Base-by-base conservation (phyloP, 2,797 vertebrate genomes). In the Molothrus ater region DNA sequence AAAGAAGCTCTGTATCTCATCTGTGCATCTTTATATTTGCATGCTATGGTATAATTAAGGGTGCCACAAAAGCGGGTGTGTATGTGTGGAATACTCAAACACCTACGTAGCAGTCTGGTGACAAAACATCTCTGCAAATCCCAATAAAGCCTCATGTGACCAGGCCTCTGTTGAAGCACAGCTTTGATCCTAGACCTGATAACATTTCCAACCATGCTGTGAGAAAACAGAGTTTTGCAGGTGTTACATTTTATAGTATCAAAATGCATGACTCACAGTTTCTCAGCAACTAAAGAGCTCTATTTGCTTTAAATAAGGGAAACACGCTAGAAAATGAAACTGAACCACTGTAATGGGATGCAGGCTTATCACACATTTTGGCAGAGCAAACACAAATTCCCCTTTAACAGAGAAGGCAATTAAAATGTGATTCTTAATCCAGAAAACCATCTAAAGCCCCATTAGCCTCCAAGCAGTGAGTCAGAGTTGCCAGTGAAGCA, bases 371-470 rank as follows among this genome's bases (percentile, higher is more conserved):
- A 42, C 0, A 1, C 36, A 17, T 73, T 91, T 66, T 90, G 71
- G 68, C 63, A 61, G 48, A 75, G 72, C 48, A 69, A 50, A 84
- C 32, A 10, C 3, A 1, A 93, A 81, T 31, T 88, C 66, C 43
- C 21, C 68, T 80, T 90, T 70, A 91, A 86, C 40, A 82, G 70
- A 59, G 60, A 60, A 84, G 42, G 66, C 76, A 93, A 96, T 90
- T 93, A 94, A 90, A 94, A 86, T 9, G 34, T 1, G 42, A 68
- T 84, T 94, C 70, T 93, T 88, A 95, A 93, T 75, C 65, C 92
- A 90, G 74, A 80, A 94, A 73, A 40, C 26, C 83, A 91, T 80
- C 71, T 85, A 43, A 80, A 90, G 80, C 45, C 64, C 47, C 57
- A 47, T 68, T 57, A 80, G 48, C 48, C 69, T 82, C 31, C 26